Base-by-base conservation (phyloP, 2,113 vertebrate genomes). In the Cervus canadensis region DNA sequence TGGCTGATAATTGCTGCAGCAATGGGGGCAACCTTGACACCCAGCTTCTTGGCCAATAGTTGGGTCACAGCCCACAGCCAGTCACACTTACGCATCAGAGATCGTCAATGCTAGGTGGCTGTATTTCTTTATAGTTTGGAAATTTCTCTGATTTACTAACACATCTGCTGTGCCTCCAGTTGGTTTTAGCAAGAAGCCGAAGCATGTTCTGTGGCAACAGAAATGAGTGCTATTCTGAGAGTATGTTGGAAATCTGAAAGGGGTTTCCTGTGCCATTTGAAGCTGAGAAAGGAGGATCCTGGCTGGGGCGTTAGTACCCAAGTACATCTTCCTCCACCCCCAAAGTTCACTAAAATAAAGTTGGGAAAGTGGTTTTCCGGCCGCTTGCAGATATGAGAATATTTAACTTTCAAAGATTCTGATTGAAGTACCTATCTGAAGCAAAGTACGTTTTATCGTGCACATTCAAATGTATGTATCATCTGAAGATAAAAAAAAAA, bases 91-190 rank as follows among this genome's bases (percentile, higher is more conserved):
- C 25, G 33, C 30, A 67, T 33, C 48, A 81, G n/a, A 84, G 76
- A 14, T 71, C 64, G 71, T 81, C 54, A 21, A 5, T 85, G 71
- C 4, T 60, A 87, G 79, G 12, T 64, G 59, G 57, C 71, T 95
- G 25, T 56, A 97, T 92, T 97, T 94, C 85, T 81, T 84, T 45
- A 71, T 30, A 26, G 79, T 89, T 93, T 81, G 52, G 59, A 93
- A 93, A 89, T 92, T 95, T 84, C 84, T 93, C 71, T 92, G 95
- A 97, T 93, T 95, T 97, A 97, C 71, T 94, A 98, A 97, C 96
- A 93, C 97, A 98, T 97, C 96, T 95, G 95, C 94, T 95, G 12
- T 97, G 60, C 95, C 94, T 98, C 96, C 95, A 96, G 91, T 97
- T 96, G 95, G 92, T 89, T 97, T 96, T 88, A 90, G 86, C 40